phyloP scores from a whole-genome alignment of 2,113 vertebrate genomes.

The Prolemur simus region DNA sequence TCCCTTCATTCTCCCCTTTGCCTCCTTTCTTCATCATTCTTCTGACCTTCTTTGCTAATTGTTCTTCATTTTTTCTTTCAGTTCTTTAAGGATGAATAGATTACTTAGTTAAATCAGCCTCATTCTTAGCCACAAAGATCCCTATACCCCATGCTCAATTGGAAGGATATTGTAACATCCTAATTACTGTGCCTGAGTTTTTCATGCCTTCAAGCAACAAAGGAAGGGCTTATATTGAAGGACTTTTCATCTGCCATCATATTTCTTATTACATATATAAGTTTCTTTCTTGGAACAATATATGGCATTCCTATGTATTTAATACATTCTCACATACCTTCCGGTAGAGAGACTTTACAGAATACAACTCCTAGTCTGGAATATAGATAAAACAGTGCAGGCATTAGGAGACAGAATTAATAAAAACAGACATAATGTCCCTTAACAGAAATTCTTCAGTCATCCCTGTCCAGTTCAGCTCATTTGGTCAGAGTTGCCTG shows the following conservation, averaged over 20 bases:
- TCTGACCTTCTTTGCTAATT: neutral
- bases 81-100: neutral
- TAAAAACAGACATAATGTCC: neutral
- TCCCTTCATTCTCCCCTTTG: neutral
- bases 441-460: neutral
- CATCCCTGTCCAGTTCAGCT: neutral
- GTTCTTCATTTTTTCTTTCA: neutral
- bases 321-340: neutral
- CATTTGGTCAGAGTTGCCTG: neutral
- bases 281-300: neutral
- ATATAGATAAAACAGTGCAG: neutral
- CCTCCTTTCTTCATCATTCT: neutral
- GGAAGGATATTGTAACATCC: neutral
- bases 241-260: neutral
- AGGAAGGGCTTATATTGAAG: neutral
- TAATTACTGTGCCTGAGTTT: neutral
- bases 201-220: neutral
- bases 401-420: neutral
- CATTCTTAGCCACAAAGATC: neutral
- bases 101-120: neutral
- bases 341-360: neutral
- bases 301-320: neutral
- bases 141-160: neutral
- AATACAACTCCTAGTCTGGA: neutral
- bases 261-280: neutral